A percentile compares a stretch with the other conserved stretches of the same genome.
phyloP scores from a whole-genome alignment of 2,888 invertebrate genomes.

The Byasa hedistus region DNA sequence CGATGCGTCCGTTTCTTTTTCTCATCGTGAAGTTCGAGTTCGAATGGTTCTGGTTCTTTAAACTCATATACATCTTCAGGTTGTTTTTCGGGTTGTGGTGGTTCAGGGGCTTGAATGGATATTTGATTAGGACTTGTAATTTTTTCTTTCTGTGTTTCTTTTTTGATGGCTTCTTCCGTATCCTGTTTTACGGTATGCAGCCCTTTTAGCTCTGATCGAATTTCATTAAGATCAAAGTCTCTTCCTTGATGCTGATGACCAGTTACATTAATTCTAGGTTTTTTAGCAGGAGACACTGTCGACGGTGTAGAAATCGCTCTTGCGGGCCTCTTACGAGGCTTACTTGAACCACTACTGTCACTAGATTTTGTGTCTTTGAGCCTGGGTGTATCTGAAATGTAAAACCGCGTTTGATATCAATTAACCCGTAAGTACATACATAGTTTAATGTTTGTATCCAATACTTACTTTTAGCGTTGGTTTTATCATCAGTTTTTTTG shows the following conservation, averaged over 20 bases:
- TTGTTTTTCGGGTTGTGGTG: constrained; percentile 60
- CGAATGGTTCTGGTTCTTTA: constrained; percentile 93
- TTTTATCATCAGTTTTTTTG: constrained; percentile 67
- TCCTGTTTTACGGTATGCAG: constrained; percentile 79
- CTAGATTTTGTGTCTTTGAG: constrained; percentile 67
- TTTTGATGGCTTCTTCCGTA: constrained; percentile 56
- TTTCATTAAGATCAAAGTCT: constrained; percentile 91
- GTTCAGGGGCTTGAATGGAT: constrained; percentile 44
- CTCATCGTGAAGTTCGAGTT: constrained; percentile 85
- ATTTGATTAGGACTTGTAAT: constrained; percentile 37
- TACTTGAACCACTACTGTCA: constrained; percentile 65
- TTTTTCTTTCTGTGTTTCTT: constrained; percentile 56
- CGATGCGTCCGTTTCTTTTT: constrained; percentile 75
- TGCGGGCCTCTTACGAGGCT: constrained; percentile 65
- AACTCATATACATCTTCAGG: constrained; percentile 90
- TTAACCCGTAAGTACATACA: neutral
- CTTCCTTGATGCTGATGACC: constrained; percentile 71
- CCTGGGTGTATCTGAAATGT: constrained; percentile 53
- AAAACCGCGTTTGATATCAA: neutral
- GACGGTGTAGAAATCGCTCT: constrained; percentile 60
- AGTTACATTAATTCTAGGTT: constrained; percentile 50
- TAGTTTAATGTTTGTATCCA: neutral
- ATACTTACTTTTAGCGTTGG: constrained; percentile 55
- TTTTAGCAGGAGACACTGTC: constrained; percentile 61
- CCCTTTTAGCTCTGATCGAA: constrained; percentile 90